A percentile compares a stretch with the other conserved stretches of the same genome.
These are phyloP conservation scores for Mythimna pallens DNA, from an alignment of 2,888 invertebrate genomes.

Conservation along the genomic window DNA sequence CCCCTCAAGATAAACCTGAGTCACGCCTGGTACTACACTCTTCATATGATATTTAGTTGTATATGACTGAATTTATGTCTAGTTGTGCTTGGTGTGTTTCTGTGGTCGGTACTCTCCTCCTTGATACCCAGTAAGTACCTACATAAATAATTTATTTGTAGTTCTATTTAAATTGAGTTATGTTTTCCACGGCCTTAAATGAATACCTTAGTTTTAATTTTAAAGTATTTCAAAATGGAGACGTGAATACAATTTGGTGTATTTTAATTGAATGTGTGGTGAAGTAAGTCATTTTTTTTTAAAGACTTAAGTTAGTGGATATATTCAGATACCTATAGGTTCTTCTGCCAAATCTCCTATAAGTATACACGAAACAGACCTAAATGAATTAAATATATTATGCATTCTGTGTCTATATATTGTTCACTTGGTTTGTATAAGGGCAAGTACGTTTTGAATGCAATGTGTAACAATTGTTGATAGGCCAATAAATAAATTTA, in stretches of 20 bases:
- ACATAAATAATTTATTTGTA: background rate
- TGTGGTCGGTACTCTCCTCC: constrained; percentile 28
- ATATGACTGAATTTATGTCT: constrained; percentile 22
- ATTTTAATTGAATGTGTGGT: background rate
- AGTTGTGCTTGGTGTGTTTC: constrained; percentile 37
- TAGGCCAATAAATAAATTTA: no score
- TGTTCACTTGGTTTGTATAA: no score
- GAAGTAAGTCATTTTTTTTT: background rate
- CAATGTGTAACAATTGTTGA: no score
- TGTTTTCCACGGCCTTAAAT: background rate
- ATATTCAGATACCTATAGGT: background rate
- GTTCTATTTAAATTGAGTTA: background rate
- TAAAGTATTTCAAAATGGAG: background rate
- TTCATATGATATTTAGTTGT: constrained; percentile 46
- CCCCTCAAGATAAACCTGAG: constrained; percentile 2
- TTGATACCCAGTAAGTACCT: constrained; percentile 25
- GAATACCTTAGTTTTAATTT: background rate
- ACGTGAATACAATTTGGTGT: background rate
- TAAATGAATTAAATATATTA: no score
- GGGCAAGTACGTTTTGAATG: no score
- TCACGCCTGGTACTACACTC: constrained; percentile 19
- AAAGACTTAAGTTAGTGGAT: background rate
- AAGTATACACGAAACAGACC: no score
- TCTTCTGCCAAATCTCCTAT: background rate
- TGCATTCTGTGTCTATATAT: no score